A percentile compares a stretch with the other conserved stretches of the same genome.
Evolutionary conservation across 1,140 invertebrate species (phyloP).

Genomic region (Solenopsis fugax): DNA sequence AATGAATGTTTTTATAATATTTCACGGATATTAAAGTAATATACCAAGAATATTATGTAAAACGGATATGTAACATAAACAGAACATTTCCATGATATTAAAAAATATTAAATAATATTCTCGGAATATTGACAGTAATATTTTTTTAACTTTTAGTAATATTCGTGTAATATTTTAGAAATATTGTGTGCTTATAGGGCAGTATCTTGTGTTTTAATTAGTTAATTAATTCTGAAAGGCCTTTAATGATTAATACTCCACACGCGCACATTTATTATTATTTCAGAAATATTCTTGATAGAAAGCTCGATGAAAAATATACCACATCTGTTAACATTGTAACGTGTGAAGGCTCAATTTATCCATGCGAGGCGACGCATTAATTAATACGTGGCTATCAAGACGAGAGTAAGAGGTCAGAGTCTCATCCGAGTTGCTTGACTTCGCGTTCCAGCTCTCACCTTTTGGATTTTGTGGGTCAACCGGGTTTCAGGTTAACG

Average conservation of each 20-base stretch:
- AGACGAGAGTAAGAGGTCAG: constrained; percentile 43
- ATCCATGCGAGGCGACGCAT: not conserved
- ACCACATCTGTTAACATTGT: constrained; percentile 10
- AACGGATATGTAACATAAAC: too few relatives aligned
- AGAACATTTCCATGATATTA: too few relatives aligned
- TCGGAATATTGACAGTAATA: too few relatives aligned
- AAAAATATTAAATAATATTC: too few relatives aligned
- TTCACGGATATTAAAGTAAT: too few relatives aligned
- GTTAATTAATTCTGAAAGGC: not conserved
- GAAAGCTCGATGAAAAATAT: not conserved
- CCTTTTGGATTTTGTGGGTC: constrained; percentile 61
- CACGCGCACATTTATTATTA: not conserved
- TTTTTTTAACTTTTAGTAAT: too few relatives aligned
- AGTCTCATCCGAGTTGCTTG: constrained; percentile 39
- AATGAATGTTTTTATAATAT: too few relatives aligned
- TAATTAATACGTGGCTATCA: constrained; percentile 52
- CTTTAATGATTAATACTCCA: not conserved
- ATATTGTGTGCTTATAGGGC: too few relatives aligned
- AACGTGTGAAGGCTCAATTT: constrained; percentile 38
- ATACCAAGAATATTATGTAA: too few relatives aligned
- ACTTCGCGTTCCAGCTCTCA: constrained; percentile 53
- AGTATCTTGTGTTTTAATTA: too few relatives aligned
- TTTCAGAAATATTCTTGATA: not conserved
- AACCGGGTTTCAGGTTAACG: constrained; percentile 53
- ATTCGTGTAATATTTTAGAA: too few relatives aligned